phyloP scores from a whole-genome alignment of 2,113 vertebrate species.

The Bombycilla garrulus region DNA sequence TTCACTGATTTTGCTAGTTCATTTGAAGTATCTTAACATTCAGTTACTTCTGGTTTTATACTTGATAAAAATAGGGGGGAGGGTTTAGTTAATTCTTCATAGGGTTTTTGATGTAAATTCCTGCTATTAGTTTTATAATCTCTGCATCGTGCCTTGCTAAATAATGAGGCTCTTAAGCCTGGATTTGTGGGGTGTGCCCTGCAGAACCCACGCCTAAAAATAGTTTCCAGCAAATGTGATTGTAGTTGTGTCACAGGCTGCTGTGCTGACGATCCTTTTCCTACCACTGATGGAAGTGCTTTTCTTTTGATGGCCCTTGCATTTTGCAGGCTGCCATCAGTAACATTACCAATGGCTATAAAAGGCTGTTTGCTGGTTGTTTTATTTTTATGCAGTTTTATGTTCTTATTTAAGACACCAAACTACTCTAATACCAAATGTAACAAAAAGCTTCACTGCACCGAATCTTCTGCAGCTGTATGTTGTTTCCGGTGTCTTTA shows the following conservation, averaged over 20 bases:
- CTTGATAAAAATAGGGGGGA: background rate
- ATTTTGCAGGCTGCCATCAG: background rate
- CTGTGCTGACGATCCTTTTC: background rate
- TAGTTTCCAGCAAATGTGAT: background rate
- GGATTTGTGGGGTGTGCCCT: background rate
- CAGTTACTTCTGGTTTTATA: background rate
- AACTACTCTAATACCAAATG: background rate
- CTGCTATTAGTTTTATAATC: background rate
- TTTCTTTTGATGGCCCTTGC: background rate
- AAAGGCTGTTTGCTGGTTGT: background rate
- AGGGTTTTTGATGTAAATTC: background rate
- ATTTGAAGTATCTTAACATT: background rate
- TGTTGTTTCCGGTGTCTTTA: background rate
- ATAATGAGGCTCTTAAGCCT: background rate
- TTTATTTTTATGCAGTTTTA: background rate
- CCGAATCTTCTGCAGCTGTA: background rate
- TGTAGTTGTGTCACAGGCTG: accelerated
- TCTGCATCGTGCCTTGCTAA: background rate
- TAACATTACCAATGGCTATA: background rate
- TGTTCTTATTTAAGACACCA: background rate
- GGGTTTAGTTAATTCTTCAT: background rate
- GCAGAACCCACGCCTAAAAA: background rate
- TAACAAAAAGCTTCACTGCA: background rate
- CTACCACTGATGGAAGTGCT: background rate
- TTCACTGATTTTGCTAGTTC: background rate